A percentile compares a stretch with the other conserved stretches of the same genome.
Evolutionary conservation across 2,113 vertebrate species (phyloP).

Genomic region (Brachyistius frenatus): DNA sequence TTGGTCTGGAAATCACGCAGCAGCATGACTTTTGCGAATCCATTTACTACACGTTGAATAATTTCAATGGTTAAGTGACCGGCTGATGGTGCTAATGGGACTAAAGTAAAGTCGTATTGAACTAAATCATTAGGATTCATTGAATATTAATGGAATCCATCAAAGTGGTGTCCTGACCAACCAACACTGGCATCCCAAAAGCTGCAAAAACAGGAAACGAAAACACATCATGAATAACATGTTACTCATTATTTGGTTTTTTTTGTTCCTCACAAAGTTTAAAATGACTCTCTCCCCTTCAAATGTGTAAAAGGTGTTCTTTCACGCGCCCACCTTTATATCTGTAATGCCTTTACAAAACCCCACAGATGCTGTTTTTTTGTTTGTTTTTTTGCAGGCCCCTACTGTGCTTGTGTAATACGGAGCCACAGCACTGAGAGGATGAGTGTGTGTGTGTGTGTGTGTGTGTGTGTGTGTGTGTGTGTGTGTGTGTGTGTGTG

Average conservation of each 20-base stretch:
- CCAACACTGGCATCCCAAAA: no score
- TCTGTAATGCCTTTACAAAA: conserved; percentile 27
- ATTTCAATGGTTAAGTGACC: no score
- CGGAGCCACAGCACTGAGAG: conserved; percentile 26
- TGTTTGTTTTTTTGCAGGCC: conserved; percentile 19
- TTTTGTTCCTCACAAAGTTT: neutral
- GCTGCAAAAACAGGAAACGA: neutral
- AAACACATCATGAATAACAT: neutral
- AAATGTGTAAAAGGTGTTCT: neutral
- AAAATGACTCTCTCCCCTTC: neutral
- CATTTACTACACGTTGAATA: no score
- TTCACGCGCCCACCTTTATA: conserved; percentile 16
- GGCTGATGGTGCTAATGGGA: no score
- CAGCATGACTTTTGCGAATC: no score
- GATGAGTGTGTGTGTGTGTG: conserved; percentile 8
- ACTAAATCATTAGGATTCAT: no score
- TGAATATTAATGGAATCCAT: neutral
- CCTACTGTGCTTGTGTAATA: conserved; percentile 48
- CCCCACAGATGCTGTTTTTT: conserved; percentile 22
- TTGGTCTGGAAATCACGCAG: no score
- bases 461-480: no score
- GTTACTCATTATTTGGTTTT: conserved; percentile 4
- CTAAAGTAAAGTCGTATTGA: no score
- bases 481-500: no score
- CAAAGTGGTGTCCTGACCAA: no score